Conservation (phyloP, 2,113 vertebrate species). For the Campylomormyrus tamandua region DNA sequence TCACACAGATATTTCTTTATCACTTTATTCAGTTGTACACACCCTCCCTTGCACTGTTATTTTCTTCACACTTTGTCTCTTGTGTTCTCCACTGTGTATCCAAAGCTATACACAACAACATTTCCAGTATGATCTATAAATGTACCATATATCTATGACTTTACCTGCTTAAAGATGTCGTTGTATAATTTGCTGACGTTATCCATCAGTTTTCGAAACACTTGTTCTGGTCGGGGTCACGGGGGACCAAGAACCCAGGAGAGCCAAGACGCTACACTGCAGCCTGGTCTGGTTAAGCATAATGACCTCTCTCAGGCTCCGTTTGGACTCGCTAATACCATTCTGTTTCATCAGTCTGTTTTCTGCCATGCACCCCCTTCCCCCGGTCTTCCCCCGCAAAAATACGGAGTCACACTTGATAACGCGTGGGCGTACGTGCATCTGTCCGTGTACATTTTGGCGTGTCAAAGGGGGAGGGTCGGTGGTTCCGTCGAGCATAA, state of each 20-base stretch:
- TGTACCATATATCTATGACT: not conserved
- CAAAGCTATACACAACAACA: not conserved
- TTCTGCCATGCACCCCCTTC: not conserved
- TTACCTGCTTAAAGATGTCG: not conserved
- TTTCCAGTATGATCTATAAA: not conserved
- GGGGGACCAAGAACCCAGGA: not conserved
- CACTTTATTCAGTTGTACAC: not conserved
- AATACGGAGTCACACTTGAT: not conserved
- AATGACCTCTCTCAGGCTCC: conserved; percentile 55
- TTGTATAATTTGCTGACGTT: not conserved
- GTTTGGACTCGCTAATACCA: not conserved
- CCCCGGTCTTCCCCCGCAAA: not conserved
- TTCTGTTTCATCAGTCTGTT: not conserved
- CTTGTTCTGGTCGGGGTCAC: not conserved
- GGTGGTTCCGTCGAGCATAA: not conserved
- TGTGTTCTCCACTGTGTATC: not conserved
- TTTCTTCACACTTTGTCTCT: not conserved
- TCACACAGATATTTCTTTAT: not conserved
- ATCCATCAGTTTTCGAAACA: not conserved
- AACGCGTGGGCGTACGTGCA: not conserved
- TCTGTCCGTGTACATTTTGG: not conserved
- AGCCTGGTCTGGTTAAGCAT: conserved; percentile 26
- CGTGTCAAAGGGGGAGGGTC: not conserved
- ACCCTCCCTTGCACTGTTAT: not conserved
- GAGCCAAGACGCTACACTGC: not conserved